Evolutionary conservation across 2,797 vertebrate genomes (phyloP).

Genomic region (Gobio occitaniae): DNA sequence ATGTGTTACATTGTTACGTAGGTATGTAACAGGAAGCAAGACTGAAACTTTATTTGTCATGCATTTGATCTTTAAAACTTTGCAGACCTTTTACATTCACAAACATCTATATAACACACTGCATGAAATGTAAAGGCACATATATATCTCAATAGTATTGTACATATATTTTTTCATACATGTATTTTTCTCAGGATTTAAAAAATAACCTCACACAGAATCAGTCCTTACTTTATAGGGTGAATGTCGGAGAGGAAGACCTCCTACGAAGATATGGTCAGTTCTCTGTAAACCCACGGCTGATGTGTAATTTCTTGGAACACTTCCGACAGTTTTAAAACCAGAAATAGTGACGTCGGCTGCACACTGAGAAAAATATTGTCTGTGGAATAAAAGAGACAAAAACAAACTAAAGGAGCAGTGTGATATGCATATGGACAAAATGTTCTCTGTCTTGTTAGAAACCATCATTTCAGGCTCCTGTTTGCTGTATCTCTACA

Average conservation of each 20-base stretch:
- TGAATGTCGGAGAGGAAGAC: constrained; percentile 73
- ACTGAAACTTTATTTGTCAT: too few relatives aligned
- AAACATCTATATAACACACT: too few relatives aligned
- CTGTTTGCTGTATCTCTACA: constrained; percentile 19
- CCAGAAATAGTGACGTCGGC: constrained; percentile 79
- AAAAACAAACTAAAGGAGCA: constrained; percentile 7
- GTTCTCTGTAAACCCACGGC: constrained; percentile 69
- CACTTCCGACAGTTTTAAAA: constrained; percentile 67
- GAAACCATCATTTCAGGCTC: constrained; percentile 26
- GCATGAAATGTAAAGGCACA: too few relatives aligned
- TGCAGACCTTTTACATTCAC: too few relatives aligned
- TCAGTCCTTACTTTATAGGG: constrained; percentile 73
- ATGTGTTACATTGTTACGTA: background rate
- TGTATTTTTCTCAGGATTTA: background rate
- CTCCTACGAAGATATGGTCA: constrained; percentile 80
- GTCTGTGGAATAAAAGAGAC: constrained; percentile 70
- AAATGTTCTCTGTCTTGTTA: background rate
- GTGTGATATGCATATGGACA: background rate
- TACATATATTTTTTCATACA: too few relatives aligned
- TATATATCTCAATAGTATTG: background rate
- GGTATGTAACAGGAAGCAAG: too few relatives aligned
- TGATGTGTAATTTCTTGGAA: constrained; percentile 69
- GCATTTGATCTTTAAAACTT: too few relatives aligned
- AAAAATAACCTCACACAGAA: background rate
- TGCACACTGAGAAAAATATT: constrained; percentile 80